A percentile compares a stretch with the other conserved stretches of the same genome.
Evolutionary conservation across 2,888 invertebrate species (phyloP).

Genomic region (Rhagophthalmus giganteus): DNA sequence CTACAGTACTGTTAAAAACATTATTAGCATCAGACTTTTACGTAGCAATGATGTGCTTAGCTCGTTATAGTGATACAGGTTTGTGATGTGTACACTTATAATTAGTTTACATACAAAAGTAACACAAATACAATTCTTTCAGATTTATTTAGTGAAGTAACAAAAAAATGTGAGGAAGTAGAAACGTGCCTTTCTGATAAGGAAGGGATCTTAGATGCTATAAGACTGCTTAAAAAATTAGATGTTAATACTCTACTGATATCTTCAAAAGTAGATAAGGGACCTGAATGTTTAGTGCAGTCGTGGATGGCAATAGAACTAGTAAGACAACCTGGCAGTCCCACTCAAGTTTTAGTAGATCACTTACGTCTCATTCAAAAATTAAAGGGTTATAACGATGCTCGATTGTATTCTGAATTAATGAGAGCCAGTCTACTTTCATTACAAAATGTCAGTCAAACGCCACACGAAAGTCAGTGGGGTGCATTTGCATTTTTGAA

Average conservation of each 20-base stretch:
- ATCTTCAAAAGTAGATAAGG: conserved; percentile 61
- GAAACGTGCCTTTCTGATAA: conserved; percentile 62
- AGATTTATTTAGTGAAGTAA: conserved; percentile 55
- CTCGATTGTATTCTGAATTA: conserved; percentile 84
- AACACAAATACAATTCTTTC: conserved; percentile 2
- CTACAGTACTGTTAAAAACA: conserved; percentile 68
- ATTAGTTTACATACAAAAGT: not conserved
- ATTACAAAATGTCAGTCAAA: conserved; percentile 83
- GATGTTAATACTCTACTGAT: conserved; percentile 65
- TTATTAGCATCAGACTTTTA: conserved; percentile 68
- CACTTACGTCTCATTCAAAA: conserved; percentile 84
- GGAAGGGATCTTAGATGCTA: conserved; percentile 62
- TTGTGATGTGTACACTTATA: not conserved
- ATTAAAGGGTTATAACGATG: conserved; percentile 78
- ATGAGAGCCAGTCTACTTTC: conserved; percentile 88
- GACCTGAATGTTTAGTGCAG: conserved; percentile 75
- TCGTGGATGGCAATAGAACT: conserved; percentile 84
- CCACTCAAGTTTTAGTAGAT: conserved; percentile 77
- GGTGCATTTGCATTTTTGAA: conserved; percentile 93
- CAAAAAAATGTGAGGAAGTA: conserved; percentile 78
- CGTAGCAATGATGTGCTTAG: conserved; percentile 80
- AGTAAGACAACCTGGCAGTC: conserved; percentile 80
- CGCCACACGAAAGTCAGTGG: conserved; percentile 87
- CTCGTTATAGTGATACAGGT: conserved; percentile 79
- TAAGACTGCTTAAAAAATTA: conserved; percentile 65